phyloP scores from a whole-genome alignment of 2,113 vertebrate genomes.

The Cyprinodon tularosa region DNA sequence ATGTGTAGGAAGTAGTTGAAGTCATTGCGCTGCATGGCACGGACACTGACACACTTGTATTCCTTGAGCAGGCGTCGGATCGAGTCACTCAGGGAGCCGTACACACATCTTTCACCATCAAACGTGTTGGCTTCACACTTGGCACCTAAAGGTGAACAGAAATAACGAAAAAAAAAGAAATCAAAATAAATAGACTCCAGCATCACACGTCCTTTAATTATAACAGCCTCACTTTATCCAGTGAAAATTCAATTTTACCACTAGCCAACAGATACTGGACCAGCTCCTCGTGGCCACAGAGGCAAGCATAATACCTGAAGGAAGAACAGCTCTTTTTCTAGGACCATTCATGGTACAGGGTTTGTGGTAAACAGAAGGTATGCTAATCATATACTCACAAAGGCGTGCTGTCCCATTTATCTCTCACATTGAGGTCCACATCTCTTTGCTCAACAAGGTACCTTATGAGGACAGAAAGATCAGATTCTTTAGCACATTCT shows the following conservation, averaged over 20 bases:
- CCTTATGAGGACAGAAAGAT: conserved; percentile 71
- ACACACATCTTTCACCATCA: conserved; percentile 93
- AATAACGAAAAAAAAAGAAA: background rate
- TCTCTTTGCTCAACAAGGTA: conserved; percentile 96
- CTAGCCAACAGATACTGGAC: conserved; percentile 94
- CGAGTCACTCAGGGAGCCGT: conserved; percentile 89
- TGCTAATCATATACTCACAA: conserved; percentile 84
- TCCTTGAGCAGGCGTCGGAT: conserved; percentile 90
- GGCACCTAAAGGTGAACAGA: conserved; percentile 79
- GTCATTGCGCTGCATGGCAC: conserved; percentile 89
- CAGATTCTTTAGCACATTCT: background rate
- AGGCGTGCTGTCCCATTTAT: conserved; percentile 98
- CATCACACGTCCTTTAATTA: background rate
- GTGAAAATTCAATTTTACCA: conserved; percentile 80
- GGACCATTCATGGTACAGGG: background rate
- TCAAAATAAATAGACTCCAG: background rate
- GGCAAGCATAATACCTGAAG: conserved; percentile 93
- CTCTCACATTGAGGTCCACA: conserved; percentile 94
- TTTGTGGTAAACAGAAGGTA: background rate
- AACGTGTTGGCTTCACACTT: conserved; percentile 98
- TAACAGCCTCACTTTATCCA: background rate
- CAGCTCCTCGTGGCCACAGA: conserved; percentile 95
- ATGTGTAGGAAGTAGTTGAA: conserved; percentile 91
- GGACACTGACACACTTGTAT: conserved; percentile 91
- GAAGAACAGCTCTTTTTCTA: background rate